Base-by-base conservation (phyloP, 2,888 invertebrate species). In the Drosophila meridiana region DNA sequence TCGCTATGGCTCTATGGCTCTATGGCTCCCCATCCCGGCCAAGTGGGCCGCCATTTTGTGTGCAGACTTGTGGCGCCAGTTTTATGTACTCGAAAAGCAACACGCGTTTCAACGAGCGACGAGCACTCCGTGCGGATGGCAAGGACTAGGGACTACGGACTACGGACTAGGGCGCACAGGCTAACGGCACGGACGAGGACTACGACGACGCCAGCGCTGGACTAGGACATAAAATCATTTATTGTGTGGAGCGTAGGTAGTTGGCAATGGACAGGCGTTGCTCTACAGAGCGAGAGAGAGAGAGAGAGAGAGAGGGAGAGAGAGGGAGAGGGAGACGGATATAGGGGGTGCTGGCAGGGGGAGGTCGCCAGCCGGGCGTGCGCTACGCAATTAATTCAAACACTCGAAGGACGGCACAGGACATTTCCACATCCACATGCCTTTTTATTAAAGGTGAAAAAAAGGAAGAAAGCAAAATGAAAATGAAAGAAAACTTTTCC, bases 11-110 rank as follows among this genome's bases (percentile, higher is more conserved):
- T 55, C 52, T 30, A 52, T 32, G 55, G 64, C 58, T n/a, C 7
- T 57, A 36, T 36, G 43, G 53, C 48, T 59, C 50, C 81, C 66
- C 69, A 53, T 60, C 56, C 81, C 67, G 71, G 78, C 84, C 83
- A 85, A 84, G 86, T 79, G 85, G 81, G 87, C 87, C 81, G 86
- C 87, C 87, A 87, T 87, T 87, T 87, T 87, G 82, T 87, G 86
- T 73, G 83, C 87, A 87, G 87, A 87, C 86, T 87, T 56, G 65
- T 84, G 87, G 87, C 87, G 87, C 87, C 87, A 87, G 79, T 81
- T 87, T 87, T 87, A 87, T 87, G 87, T 87, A 84, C 87, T 87
- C 86, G 79, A 77, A 84, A 77, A 85, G 87, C 84, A 85, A 85
- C 85, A 85, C 85, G 87, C 87, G 86, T 66, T 80, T 64, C 71